Base-by-base conservation (phyloP, 2,888 invertebrate species). In the Corbicula japonica region DNA sequence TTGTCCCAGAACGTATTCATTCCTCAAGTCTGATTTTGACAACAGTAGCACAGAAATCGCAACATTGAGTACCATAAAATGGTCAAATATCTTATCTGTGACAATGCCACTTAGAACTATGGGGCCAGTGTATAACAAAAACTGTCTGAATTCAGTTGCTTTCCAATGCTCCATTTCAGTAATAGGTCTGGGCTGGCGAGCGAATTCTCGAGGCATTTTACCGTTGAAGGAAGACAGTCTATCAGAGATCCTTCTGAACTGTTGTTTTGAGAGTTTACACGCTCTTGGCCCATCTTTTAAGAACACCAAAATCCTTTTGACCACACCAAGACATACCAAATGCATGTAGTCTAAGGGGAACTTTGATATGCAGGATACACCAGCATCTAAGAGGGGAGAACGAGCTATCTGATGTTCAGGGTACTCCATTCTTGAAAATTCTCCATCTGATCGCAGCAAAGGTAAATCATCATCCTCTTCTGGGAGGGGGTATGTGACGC, bases 271-370 rank as follows among this genome's bases (percentile, higher is more conserved):
- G 23, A 83, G 63, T 63, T 46, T 66, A 35, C 65, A 66, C 12
- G 21, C 34, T 18, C 38, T 30, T 26, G 84, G 81, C 1, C 89
- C 90, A 46, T 76, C 77, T 32, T 85, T 80, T 84, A 87, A 87
- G 34, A 84, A 66, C 8, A 54, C 44, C 0, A 92, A 44, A 2
- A 92, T 65, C 70, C 90, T 89, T 58, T 85, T 87, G 32, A 88
- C 78, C n/a, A 90, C 87, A n/a, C 91, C 92, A 30, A 92, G 80
- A 62, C 87, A 90, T 10, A 90, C 76, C 12, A 91, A 52, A 56
- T 92, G 92, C 91, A 86, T 86, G 56, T 80, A 83, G 54, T 86
- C 84, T 32, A 84, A 54, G 32, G 80, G 74, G 70, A 84, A 84
- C 15, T 8, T 8, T 5, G 5, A 30, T 4, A 63, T 32, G 30